These are phyloP conservation scores for Anoncus sp. DNA, from an alignment of 2,888 invertebrate species.

Conservation along the genomic window DNA sequence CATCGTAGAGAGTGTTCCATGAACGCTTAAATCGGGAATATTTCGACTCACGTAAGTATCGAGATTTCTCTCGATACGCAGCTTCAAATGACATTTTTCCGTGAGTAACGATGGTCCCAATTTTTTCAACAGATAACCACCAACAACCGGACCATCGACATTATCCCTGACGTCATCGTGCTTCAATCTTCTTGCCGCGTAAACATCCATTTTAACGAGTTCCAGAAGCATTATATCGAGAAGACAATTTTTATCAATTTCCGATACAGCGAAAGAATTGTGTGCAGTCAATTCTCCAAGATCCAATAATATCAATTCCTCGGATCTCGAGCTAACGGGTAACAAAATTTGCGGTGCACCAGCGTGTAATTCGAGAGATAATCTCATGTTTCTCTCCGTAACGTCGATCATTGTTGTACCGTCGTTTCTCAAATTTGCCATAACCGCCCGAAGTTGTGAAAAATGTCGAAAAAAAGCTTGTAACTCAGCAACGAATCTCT, in stretches of 20 bases:
- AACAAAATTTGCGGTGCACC: conserved; percentile 93
- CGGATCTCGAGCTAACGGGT: conserved; percentile 92
- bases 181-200: conserved; percentile 85
- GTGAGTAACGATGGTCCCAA: conserved; percentile 90
- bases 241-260: conserved; percentile 85
- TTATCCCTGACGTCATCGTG: conserved; percentile 68
- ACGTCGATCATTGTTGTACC: conserved; percentile 84
- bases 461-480: conserved; percentile 95
- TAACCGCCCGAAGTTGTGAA: conserved; percentile 91
- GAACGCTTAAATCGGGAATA: conserved; percentile 92
- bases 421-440: conserved; percentile 88
- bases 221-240: conserved; percentile 91
- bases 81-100: conserved; percentile 91
- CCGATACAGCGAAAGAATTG: conserved; percentile 90
- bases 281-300: conserved; percentile 91
- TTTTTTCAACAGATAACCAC: conserved; percentile 84
- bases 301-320: conserved; percentile 91
- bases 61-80: conserved; percentile 93
- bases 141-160: conserved; percentile 80
- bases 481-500: conserved; percentile 95
- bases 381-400: conserved; percentile 83
- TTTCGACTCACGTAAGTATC: conserved; percentile 84
- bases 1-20: conserved; percentile 93
- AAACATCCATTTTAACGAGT: conserved; percentile 91
- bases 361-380: conserved; percentile 87